A percentile compares a stretch with the other conserved stretches of the same genome.
phyloP scores from a whole-genome alignment of 2,113 vertebrate species.

The Tautogolabrus adspersus region DNA sequence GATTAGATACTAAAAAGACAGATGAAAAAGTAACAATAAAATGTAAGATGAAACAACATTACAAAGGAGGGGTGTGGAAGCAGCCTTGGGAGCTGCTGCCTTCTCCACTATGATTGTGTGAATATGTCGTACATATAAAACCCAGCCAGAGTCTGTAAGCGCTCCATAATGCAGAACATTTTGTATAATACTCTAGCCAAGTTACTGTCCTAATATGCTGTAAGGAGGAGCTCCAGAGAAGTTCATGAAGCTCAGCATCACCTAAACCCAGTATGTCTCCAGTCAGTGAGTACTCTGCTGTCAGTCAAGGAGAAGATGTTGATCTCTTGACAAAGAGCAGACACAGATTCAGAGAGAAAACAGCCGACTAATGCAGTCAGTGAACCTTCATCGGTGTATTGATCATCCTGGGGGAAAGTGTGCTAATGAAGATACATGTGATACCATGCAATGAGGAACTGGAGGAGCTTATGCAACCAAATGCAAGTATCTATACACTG shows the following conservation, averaged over 20 bases:
- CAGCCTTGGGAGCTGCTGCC: not conserved
- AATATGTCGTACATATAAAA: not conserved
- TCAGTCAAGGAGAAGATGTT: constrained; percentile 40
- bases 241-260: constrained; percentile 12
- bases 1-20: not conserved
- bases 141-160: not conserved
- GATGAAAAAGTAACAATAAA: not conserved
- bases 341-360: constrained; percentile 15
- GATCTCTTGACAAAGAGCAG: constrained; percentile 43
- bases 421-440: constrained; percentile 58
- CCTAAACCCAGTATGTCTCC: constrained; percentile 7
- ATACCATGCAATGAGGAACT: not conserved
- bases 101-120: not conserved
- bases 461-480: not conserved
- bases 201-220: not conserved
- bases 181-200: not conserved
- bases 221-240: constrained; percentile 6
- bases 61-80: not conserved
- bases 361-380: not conserved
- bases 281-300: constrained; percentile 12
- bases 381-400: constrained; percentile 50
- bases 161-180: not conserved
- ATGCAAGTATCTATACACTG: not conserved
- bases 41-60: not conserved
- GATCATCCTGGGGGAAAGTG: constrained; percentile 40